Conservation (phyloP, 2,888 invertebrate species). For the Caradrina clavipalpis region DNA sequence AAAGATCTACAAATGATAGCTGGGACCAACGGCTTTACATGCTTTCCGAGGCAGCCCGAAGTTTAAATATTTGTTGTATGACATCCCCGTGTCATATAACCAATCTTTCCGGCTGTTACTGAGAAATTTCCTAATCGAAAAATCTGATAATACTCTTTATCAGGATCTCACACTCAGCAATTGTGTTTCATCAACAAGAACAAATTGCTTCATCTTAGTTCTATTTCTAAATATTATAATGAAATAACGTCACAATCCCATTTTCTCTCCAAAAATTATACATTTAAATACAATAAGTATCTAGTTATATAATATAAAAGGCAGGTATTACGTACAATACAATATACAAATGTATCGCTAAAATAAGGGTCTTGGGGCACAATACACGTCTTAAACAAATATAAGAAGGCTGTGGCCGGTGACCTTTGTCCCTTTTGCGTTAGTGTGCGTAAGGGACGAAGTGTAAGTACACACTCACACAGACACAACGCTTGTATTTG, state of each 20-base stretch:
- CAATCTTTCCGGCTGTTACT: too few species aligned
- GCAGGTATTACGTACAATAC: slow-evolving; percentile 68
- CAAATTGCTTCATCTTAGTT: neutral
- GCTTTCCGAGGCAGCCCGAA: too few species aligned
- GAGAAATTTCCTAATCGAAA: too few species aligned
- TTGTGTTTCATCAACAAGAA: too few species aligned
- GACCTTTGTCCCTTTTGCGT: slow-evolving; percentile 87
- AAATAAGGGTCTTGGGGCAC: slow-evolving; percentile 81
- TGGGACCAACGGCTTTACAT: too few species aligned
- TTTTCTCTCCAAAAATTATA: neutral
- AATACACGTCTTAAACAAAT: slow-evolving; percentile 90
- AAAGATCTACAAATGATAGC: too few species aligned
- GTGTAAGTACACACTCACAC: slow-evolving; percentile 79
- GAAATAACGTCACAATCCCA: neutral
- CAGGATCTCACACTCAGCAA: too few species aligned
- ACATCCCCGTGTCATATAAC: too few species aligned
- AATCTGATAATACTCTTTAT: too few species aligned
- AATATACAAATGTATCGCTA: slow-evolving; percentile 74
- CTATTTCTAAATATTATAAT: neutral
- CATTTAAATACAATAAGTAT: slow-evolving; percentile 8
- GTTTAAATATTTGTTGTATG: too few species aligned
- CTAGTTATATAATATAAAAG: slow-evolving; percentile 48
- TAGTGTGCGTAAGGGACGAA: slow-evolving; percentile 87
- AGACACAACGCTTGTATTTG: slow-evolving; percentile 83
- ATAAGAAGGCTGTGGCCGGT: slow-evolving; percentile 89